Percentiles rank a stretch among this genome's conserved stretches.
These are phyloP conservation scores for Porites rus DNA, from an alignment of 92 coral and sea anemone genomes.

Conservation along the genomic window DNA sequence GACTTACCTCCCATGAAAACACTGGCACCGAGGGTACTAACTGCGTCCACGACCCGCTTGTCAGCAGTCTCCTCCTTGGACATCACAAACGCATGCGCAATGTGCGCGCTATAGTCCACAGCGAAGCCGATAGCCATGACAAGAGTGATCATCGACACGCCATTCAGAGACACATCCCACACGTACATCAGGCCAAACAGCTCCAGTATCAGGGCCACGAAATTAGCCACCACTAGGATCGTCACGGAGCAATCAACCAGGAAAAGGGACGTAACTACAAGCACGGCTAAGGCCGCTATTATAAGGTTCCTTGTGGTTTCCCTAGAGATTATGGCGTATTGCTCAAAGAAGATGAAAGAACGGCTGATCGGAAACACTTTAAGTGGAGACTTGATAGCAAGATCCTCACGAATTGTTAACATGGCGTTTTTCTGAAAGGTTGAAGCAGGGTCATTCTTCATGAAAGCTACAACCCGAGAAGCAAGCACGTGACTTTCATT, in stretches of 20 bases:
- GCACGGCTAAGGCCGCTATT: conserved; percentile 60
- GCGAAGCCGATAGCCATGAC: conserved; percentile 80
- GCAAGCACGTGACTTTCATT: conserved; percentile 43
- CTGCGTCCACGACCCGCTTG: conserved; percentile 85
- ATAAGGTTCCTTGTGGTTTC: conserved; percentile 58
- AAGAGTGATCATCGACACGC: conserved; percentile 73
- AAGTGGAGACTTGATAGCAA: conserved; percentile 44
- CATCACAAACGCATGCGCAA: conserved; percentile 90
- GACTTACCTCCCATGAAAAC: conserved; percentile 92
- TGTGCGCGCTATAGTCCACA: conserved; percentile 76
- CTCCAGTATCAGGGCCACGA: conserved; percentile 64
- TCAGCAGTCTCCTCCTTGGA: conserved; percentile 71
- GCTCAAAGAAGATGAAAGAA: conserved; percentile 62
- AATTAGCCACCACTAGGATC: conserved; percentile 55
- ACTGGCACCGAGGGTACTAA: conserved; percentile 92
- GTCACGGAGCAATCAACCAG: conserved; percentile 55
- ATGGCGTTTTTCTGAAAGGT: conserved; percentile 64
- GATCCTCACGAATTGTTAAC: conserved; percentile 64
- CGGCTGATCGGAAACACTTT: conserved; percentile 56
- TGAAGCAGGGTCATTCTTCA: conserved; percentile 43
- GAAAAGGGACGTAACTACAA: conserved; percentile 60
- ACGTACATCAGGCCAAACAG: conserved; percentile 70
- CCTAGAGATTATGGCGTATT: conserved; percentile 57
- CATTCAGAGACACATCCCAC: conserved; percentile 71
- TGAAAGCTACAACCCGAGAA: conserved; percentile 54